Base-by-base conservation (phyloP, 1,140 invertebrate species). In the Dreissena polymorpha region DNA sequence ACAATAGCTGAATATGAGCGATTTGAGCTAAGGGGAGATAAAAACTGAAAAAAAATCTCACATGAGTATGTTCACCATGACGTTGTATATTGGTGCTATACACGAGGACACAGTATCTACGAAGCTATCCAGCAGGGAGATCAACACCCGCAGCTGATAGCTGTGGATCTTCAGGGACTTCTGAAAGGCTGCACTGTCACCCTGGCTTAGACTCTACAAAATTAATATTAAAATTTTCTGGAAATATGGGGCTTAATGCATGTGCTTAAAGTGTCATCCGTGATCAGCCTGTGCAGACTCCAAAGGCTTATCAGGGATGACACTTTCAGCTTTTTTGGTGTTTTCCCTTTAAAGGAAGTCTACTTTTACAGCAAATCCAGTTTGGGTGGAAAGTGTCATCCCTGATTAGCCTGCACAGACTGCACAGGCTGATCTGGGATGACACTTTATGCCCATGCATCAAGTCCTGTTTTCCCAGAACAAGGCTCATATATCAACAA, bases 141-240 rank as follows among this genome's bases (percentile, higher is more conserved):
- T 85, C 18, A 90, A 49, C 16, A 92, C 88, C 72, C 91, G 90
- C 86, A 92, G 87, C 75, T 91, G 88, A 71, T 91, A 92, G 23
- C 88, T 88, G 18, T 89, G 80, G 29, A 92, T 88, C 70, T 89
- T 91, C 39, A 91, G 64, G 16, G 88, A 88, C 74, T 90, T 92
- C 81, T 82, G 86, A 68, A 92, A 91, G 13, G 87, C 80, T 76
- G 90, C 91, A 68, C 89, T 87, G 73, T 92, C 90, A 23, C 87
- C 88, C 65, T 90, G 87, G 12, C 88, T 89, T 51, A 87, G 73
- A 16, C 64, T 79, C 87, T 89, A 68, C 21, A 83, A 67, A 76
- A 10, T 76, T n/a, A 68, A 2, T 3, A 39, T 5, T 63, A 10
- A 63, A 63, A 7, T 10, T 2, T 63, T 63, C 18, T 63, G 23